phyloP scores from a whole-genome alignment of 2,113 vertebrate species.

The Siphamia tubifer region DNA sequence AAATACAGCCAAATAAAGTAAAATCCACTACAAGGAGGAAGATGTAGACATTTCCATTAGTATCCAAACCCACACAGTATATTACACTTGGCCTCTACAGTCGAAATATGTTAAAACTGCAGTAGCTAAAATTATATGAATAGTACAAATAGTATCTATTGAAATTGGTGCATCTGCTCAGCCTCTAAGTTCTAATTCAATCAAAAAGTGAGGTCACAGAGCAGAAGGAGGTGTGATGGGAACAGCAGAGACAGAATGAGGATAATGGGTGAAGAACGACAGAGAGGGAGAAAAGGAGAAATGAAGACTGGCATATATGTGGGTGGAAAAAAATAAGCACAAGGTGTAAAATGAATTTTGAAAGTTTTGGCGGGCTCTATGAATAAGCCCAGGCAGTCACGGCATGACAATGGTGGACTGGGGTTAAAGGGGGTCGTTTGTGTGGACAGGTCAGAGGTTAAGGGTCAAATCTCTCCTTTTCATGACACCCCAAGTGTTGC shows the following conservation, averaged over 20 bases:
- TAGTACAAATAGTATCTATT: neutral
- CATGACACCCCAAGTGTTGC: slow-evolving; percentile 69
- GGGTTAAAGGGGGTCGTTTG: slow-evolving; percentile 57
- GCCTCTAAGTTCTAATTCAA: neutral
- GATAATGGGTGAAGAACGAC: neutral
- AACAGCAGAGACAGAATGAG: slow-evolving; percentile 16
- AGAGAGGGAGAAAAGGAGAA: neutral
- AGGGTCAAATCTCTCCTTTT: slow-evolving; percentile 72
- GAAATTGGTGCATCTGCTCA: neutral
- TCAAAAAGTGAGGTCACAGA: slow-evolving; percentile 1
- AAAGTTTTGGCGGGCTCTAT: slow-evolving; percentile 50
- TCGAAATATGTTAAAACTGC: too few species aligned
- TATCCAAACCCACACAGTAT: too few species aligned
- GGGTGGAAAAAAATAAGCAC: slow-evolving; percentile 58
- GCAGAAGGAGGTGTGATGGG: slow-evolving; percentile 23
- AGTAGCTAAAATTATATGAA: too few species aligned
- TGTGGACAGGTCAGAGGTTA: slow-evolving; percentile 70
- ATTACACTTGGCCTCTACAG: too few species aligned
- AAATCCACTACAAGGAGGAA: too few species aligned
- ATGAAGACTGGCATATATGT: slow-evolving; percentile 20
- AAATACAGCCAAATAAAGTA: too few species aligned
- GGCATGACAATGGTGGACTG: slow-evolving; percentile 60
- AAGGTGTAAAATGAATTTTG: slow-evolving; percentile 67
- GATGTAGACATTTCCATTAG: too few species aligned
- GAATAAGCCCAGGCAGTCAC: slow-evolving; percentile 51